phyloP scores from a whole-genome alignment of 2,113 vertebrate genomes.

The Aspiorhynchus laticeps region DNA sequence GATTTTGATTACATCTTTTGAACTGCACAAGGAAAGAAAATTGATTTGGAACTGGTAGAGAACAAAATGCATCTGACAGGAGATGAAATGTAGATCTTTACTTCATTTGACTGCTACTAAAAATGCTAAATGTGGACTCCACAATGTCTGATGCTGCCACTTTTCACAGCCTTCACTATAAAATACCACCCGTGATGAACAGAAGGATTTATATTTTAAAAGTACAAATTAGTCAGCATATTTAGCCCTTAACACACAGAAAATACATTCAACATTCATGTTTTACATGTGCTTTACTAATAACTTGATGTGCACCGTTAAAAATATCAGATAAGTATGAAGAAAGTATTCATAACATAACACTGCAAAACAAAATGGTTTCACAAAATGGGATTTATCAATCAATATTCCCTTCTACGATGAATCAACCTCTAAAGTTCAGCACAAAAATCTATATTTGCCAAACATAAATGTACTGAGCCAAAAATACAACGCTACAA shows the following conservation, averaged over 20 bases:
- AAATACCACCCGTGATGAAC: not conserved
- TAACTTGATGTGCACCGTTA: not conserved
- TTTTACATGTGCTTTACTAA: not conserved
- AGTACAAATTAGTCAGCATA: not conserved
- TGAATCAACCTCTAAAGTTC: not conserved
- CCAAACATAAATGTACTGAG: not conserved
- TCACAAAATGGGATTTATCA: not conserved
- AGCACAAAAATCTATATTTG: not conserved
- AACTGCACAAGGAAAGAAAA: not conserved
- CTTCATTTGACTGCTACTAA: not conserved
- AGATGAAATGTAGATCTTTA: not conserved
- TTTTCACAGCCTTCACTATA: not conserved
- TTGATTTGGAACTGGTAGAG: not conserved
- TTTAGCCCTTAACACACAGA: not conserved
- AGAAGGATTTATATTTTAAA: not conserved
- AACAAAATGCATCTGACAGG: not conserved
- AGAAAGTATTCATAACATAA: not conserved
- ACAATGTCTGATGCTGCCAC: not conserved
- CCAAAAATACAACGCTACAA: not conserved
- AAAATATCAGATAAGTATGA: not conserved
- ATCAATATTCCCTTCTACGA: not conserved
- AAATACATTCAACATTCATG: not conserved
- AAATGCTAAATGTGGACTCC: not conserved
- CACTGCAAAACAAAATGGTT: not conserved
- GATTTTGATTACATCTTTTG: conserved; percentile 1